Percentiles rank a stretch among this genome's conserved stretches.
Evolutionary conservation across 2,888 invertebrate species (phyloP).

Genomic region (Tricholauxania praeusta): DNA sequence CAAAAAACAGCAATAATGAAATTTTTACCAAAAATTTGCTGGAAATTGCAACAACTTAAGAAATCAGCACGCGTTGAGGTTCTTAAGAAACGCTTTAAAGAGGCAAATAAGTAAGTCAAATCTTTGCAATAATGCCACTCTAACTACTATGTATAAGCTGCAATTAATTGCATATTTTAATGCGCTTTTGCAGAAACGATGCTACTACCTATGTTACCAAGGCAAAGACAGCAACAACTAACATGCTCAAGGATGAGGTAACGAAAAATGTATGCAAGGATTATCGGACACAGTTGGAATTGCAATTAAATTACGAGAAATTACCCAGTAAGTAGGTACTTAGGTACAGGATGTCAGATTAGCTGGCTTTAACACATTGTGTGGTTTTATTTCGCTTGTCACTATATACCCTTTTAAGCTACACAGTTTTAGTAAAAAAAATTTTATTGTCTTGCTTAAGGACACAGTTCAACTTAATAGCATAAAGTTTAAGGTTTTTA

Average conservation of each 20-base stretch:
- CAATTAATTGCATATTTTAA: background rate
- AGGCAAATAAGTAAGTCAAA: background rate
- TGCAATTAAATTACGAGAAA: slow-evolving; percentile 36
- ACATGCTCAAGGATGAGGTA: slow-evolving; percentile 41
- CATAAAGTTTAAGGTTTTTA: no score
- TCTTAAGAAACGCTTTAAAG: slow-evolving; percentile 43
- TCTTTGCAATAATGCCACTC: background rate
- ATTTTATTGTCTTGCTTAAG: background rate
- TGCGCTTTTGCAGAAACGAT: slow-evolving; percentile 37
- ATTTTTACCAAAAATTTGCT: slow-evolving; percentile 49
- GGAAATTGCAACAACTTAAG: slow-evolving; percentile 45
- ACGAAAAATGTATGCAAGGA: slow-evolving; percentile 44
- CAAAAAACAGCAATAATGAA: slow-evolving; percentile 46
- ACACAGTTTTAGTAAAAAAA: background rate
- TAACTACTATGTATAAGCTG: background rate
- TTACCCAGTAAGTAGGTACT: slow-evolving; percentile 40
- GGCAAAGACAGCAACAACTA: background rate
- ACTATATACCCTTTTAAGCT: background rate
- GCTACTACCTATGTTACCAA: background rate
- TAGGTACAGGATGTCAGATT: background rate
- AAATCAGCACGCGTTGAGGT: slow-evolving; percentile 45
- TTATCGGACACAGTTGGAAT: slow-evolving; percentile 41
- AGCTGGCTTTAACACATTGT: background rate
- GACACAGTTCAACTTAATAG: slow-evolving; percentile 4
- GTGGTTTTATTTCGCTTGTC: background rate